A percentile compares a stretch with the other conserved stretches of the same genome.
phyloP scores from a whole-genome alignment of 2,797 vertebrate species.

The Periparus ater region DNA sequence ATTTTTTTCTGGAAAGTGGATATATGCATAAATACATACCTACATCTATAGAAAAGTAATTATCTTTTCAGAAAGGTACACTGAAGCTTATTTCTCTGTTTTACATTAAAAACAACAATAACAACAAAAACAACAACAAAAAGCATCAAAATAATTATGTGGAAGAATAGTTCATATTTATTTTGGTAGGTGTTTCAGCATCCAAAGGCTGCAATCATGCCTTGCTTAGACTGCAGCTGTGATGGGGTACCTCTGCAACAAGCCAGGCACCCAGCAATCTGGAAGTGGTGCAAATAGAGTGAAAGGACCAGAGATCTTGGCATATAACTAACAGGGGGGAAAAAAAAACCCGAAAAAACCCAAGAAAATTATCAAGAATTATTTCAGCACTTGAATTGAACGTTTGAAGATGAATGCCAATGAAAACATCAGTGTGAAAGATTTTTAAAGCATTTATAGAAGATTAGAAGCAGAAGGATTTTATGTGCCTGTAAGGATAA shows the following conservation, averaged over 20 bases:
- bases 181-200: background rate
- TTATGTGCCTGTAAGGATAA: background rate
- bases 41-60: background rate
- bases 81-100: background rate
- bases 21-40: background rate
- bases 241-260: background rate
- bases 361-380: background rate
- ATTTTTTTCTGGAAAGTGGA: background rate
- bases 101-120: background rate
- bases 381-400: background rate
- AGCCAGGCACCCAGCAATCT: background rate
- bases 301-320: background rate
- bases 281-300: background rate
- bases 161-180: background rate
- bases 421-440: background rate
- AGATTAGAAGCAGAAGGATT: constrained; percentile 27
- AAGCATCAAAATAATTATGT: background rate
- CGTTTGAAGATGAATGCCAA: constrained; percentile 12
- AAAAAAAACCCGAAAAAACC: background rate
- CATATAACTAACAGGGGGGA: background rate
- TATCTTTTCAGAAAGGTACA: background rate
- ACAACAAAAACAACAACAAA: background rate
- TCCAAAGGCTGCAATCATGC: background rate
- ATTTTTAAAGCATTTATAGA: background rate
- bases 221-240: background rate